Conservation (phyloP, 2,888 invertebrate species). For the Poecilobothrus nobilitatus region DNA sequence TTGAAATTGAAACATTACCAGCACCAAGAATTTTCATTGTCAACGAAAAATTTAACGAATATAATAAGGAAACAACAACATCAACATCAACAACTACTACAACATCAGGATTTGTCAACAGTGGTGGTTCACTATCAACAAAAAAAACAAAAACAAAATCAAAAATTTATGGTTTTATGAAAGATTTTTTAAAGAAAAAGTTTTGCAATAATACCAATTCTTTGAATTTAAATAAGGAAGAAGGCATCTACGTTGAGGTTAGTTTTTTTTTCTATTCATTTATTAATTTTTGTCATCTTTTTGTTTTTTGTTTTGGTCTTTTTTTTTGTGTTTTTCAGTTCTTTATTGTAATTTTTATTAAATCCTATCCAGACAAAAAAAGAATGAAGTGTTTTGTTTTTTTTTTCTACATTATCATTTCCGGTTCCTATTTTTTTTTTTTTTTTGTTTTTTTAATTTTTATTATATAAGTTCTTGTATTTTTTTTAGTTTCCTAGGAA, state of each 20-base stretch:
- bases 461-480: no score
- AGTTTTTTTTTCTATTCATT: neutral
- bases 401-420: no score
- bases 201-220: slow-evolving; percentile 12
- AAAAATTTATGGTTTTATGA: slow-evolving; percentile 24
- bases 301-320: neutral
- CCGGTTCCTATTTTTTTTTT: no score
- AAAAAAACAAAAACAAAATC: slow-evolving; percentile 20
- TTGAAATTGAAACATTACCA: neutral
- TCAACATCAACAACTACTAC: neutral
- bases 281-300: neutral
- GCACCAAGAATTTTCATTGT: neutral
- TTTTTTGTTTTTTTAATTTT: no score
- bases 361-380: no score
- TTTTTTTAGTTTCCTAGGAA: no score
- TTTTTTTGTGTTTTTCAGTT: neutral
- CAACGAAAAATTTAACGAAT: neutral
- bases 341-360: no score
- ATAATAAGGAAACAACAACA: neutral
- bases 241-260: slow-evolving; percentile 10
- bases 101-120: neutral
- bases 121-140: neutral
- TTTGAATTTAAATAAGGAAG: slow-evolving; percentile 5
- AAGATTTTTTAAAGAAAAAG: slow-evolving; percentile 22
- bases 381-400: no score